Percentiles rank a stretch among this genome's conserved stretches.
Conservation (phyloP, 2,797 vertebrate species). For the Manis javanica region DNA sequence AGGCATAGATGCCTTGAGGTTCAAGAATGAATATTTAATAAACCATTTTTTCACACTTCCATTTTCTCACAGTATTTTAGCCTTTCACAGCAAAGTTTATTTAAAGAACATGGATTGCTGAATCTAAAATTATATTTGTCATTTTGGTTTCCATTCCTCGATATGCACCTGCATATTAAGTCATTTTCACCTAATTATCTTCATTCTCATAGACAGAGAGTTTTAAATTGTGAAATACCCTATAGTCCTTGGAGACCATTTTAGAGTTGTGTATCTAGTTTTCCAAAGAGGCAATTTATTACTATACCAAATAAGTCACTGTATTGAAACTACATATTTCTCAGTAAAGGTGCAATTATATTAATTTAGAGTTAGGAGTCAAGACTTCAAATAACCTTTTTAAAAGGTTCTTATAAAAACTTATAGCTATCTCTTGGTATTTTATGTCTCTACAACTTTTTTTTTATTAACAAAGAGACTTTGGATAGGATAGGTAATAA, state of each 20-base stretch:
- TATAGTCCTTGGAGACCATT: background rate
- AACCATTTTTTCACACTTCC: conserved; percentile 37
- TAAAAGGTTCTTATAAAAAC: background rate
- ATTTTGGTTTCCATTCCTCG: conserved; percentile 43
- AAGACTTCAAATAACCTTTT: background rate
- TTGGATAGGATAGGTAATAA: background rate
- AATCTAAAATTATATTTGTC: conserved; percentile 33
- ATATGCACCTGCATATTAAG: background rate
- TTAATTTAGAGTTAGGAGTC: background rate
- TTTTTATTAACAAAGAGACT: conserved; percentile 2
- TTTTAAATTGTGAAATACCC: background rate
- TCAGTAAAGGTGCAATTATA: background rate
- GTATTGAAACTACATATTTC: background rate
- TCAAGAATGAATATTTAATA: conserved; percentile 47
- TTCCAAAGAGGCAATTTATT: background rate
- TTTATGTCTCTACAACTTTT: background rate
- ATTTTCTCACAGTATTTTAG: conserved; percentile 59
- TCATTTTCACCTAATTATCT: background rate
- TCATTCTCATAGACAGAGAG: background rate
- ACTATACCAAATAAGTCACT: background rate
- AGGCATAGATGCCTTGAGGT: background rate
- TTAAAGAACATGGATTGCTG: background rate
- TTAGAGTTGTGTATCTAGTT: background rate
- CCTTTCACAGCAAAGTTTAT: background rate
- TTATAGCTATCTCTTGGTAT: conserved; percentile 2